Conservation (phyloP, 2,797 vertebrate genomes). For the Fistularia commersonii region DNA sequence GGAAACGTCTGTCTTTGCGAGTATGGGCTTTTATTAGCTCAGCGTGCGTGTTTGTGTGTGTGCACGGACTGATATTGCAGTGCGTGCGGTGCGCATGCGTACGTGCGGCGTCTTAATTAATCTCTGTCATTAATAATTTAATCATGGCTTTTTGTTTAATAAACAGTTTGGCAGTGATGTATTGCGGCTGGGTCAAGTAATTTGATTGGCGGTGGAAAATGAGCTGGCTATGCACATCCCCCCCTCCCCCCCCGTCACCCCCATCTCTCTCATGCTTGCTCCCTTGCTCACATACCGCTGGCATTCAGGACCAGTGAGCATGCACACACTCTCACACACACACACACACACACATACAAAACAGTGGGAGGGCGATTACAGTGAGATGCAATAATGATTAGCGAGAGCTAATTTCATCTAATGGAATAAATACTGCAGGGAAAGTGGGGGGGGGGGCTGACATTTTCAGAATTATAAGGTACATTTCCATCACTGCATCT, state of each 20-base stretch:
- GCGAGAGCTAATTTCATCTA: slow-evolving; percentile 68
- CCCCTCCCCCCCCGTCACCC: slow-evolving; percentile 27
- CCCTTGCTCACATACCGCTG: slow-evolving; percentile 47
- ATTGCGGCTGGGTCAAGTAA: slow-evolving; percentile 74
- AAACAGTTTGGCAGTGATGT: slow-evolving; percentile 78
- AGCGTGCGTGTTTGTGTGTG: slow-evolving; percentile 5
- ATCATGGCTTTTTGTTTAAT: slow-evolving; percentile 78
- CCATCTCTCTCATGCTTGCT: slow-evolving; percentile 5
- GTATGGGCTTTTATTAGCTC: slow-evolving; percentile 7
- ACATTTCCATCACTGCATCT: slow-evolving; percentile 66
- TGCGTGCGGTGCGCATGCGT: background rate
- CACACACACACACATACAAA: background rate
- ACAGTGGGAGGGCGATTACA: slow-evolving; percentile 69
- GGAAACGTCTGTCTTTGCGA: no score
- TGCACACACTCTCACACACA: slow-evolving; percentile 10
- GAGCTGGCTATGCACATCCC: slow-evolving; percentile 68
- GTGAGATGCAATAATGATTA: slow-evolving; percentile 75
- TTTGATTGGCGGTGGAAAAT: slow-evolving; percentile 75
- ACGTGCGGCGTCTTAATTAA: slow-evolving; percentile 65
- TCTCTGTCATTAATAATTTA: slow-evolving; percentile 78
- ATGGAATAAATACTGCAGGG: slow-evolving; percentile 63
- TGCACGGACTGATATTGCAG: background rate
- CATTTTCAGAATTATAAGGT: slow-evolving; percentile 53
- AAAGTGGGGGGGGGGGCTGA: slow-evolving; percentile 3
- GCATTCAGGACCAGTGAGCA: slow-evolving; percentile 55